Percentiles rank a stretch among this genome's conserved stretches.
Conservation (phyloP, 2,797 vertebrate genomes). For the Cirrhinus molitorella region DNA sequence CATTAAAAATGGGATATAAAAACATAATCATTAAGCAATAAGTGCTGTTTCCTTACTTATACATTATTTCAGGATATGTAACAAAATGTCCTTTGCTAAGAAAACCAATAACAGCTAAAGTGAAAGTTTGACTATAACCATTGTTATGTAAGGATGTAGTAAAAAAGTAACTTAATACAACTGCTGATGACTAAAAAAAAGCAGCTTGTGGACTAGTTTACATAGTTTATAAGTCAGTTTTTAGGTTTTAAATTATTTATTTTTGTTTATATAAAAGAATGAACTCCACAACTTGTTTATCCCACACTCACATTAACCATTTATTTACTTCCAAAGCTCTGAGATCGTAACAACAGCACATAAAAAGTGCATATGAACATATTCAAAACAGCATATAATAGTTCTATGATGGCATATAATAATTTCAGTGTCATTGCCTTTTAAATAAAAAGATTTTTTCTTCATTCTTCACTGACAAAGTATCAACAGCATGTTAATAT, state of each 20-base stretch:
- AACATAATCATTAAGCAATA: not conserved
- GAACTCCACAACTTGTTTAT: not conserved
- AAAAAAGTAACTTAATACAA: not conserved
- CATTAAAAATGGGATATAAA: not conserved
- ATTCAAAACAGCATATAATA: not conserved
- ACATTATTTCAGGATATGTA: not conserved
- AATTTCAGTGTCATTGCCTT: not conserved
- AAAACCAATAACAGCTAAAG: not conserved
- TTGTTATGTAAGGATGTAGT: not conserved
- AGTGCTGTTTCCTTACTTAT: not conserved
- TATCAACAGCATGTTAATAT: not conserved
- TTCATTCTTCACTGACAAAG: not conserved
- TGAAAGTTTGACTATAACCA: conserved; percentile 13
- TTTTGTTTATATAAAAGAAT: not conserved
- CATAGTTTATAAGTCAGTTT: not conserved
- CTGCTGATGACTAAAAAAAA: not conserved
- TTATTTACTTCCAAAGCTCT: not conserved
- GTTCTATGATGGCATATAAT: not conserved
- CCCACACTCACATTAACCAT: not conserved
- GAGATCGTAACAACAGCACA: not conserved
- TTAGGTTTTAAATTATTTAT: not conserved
- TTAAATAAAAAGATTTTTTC: too few relatives aligned
- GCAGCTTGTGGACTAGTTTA: not conserved
- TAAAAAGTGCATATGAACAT: not conserved
- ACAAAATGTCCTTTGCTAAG: not conserved